Base-by-base conservation (phyloP, 2,797 vertebrate genomes). In the Cryptoprocta ferox region DNA sequence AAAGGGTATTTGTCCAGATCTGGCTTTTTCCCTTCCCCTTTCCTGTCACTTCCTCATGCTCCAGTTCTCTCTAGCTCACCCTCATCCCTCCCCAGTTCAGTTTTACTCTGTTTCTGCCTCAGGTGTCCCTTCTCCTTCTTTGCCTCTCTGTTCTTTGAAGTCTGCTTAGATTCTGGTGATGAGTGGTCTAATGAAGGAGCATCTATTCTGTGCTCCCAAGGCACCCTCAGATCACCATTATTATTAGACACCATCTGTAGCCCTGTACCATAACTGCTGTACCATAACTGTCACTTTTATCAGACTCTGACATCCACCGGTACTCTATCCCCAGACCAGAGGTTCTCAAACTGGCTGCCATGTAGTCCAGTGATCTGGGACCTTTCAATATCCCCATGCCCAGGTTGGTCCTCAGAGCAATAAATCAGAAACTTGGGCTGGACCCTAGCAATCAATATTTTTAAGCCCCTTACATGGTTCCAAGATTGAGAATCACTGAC, bases 181-280 rank as follows among this genome's bases (percentile, higher is more conserved):
- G 6, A 7, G 24, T 3, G 39, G 30, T 9, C 5, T 53, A 3
- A 15, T 2, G 50, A 11, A 32, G n/a, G 4, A 19, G 3, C 13
- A 53, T 6, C 18, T 26, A 5, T 2, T 91, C 4, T 42, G 1
- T 71, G 35, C 21, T 56, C 13, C 28, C 8, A 50, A 3, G 53
- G 39, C 1, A 70, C 2, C 0, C 4, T 14, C 13, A 30, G 16
- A 3, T 9, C 28, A 50, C 10, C 12, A 9, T 56, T 35, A 39
- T 24, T 24, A 6, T 26, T 48, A 37, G 19, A 28, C 1, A 19
- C 48, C 21, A 18, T 9, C 14, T 73, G 11, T 14, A 50, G 2
- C 14, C 8, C 5, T 76, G 1, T 5, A 5, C 14, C 1, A 1
- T 75, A 6, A 86, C 1, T 30, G 35, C 45, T 28, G 9, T n/a